These are phyloP conservation scores for Pachyramphus minor DNA, from an alignment of 2,113 vertebrate genomes.

Conservation along the genomic window DNA sequence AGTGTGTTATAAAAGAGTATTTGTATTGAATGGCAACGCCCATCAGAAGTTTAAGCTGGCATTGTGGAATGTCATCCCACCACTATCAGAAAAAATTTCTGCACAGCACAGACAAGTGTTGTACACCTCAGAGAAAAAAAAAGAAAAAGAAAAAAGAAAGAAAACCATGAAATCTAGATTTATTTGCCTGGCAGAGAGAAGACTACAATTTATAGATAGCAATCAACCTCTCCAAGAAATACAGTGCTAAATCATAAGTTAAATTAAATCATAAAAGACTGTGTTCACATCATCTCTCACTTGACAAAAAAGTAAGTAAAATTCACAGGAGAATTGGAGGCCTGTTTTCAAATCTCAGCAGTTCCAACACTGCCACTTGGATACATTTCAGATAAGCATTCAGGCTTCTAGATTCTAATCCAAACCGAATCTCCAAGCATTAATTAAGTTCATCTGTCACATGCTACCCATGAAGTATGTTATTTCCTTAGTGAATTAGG, in stretches of 20 bases:
- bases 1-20: background rate
- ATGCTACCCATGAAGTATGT: conserved; percentile 17
- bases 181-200: background rate
- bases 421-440: conserved; percentile 23
- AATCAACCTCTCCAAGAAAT: background rate
- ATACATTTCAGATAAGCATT: conserved; percentile 21
- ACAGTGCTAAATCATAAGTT: background rate
- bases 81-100: background rate
- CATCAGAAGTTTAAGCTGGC: background rate
- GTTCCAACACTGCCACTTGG: conserved; percentile 1
- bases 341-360: background rate
- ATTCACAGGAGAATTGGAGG: background rate
- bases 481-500: conserved; percentile 26
- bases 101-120: background rate
- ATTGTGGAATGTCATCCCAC: background rate
- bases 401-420: background rate
- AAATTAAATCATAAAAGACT: background rate
- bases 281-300: background rate
- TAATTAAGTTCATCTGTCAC: conserved; percentile 57
- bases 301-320: background rate
- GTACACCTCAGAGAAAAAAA: background rate
- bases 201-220: background rate
- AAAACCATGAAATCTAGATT: background rate
- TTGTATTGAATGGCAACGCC: background rate
- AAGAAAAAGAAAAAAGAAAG: background rate